Evolutionary conservation across 1,140 invertebrate genomes (phyloP), one percentile per base, ranked within the genome.

Genomic region (Vollenhovia emeryi): DNA sequence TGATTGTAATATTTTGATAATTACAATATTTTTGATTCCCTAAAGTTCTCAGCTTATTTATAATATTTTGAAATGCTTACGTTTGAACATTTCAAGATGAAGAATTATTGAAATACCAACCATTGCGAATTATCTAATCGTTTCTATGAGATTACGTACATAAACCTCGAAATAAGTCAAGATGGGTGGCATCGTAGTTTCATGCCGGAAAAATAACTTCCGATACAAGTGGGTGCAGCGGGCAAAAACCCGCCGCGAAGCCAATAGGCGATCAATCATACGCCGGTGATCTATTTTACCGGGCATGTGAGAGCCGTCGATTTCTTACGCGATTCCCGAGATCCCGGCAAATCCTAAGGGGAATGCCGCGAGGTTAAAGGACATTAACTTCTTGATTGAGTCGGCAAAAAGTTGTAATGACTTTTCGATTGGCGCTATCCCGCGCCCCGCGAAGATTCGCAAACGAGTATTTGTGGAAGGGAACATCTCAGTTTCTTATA

Each of bases 361-460:
- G 92, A 92, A 91, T 89, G 89, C 87, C 86, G 78, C 75, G 85
- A 92, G 93, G 93, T 94, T 93, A 92, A 92, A 93, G 92, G 93
- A 94, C 94, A 93, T 94, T 93, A 94, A 94, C 91, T 94, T 94
- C 93, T 91, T 93, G 94, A 95, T 95, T 93, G 92, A 92, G 91
- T 93, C 87, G 87, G 87, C 90, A 94, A 94, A 95, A 94, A 94
- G 92, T 94, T 94, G 87, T 94, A 94, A 95, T 94, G 93, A 93
- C 89, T 91, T 94, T 95, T 94, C 89, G 92, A 94, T 92, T 92
- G 88, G 82, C 66, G 68, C 85, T 75, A 59, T 50, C 27, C 57
- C 45, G 55, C 43, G 36, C 57, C 36, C 64, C 27, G 27, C 55
- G 50, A 55, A 86, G 76, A 89, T 66, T 73, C 87, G 48, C 48